These are phyloP conservation scores for Lerista edwardsae DNA, from an alignment of 2,797 vertebrate species.

Conservation along the genomic window DNA sequence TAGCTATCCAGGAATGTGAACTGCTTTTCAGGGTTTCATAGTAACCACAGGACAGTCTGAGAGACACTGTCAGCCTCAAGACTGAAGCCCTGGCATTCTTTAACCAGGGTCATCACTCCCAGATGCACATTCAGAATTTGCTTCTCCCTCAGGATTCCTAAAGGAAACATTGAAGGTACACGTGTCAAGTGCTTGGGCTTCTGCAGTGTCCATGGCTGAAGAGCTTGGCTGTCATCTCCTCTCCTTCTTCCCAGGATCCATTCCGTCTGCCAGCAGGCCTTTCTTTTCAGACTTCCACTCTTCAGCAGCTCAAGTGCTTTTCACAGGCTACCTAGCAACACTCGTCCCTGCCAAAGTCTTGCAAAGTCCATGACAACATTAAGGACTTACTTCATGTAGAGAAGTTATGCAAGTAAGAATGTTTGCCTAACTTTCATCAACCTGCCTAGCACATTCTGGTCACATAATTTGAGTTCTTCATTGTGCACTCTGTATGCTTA, in stretches of 20 bases:
- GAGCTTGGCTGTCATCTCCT: neutral
- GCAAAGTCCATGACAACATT: neutral
- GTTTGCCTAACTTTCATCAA: neutral
- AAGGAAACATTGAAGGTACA: no score
- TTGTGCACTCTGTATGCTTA: neutral
- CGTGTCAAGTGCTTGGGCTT: neutral
- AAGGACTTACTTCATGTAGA: neutral
- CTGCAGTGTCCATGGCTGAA: neutral
- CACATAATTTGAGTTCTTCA: constrained; percentile 1
- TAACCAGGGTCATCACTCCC: neutral
- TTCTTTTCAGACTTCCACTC: neutral
- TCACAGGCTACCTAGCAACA: constrained; percentile 8
- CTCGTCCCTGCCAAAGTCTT: neutral
- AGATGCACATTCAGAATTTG: neutral
- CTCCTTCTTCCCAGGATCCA: neutral
- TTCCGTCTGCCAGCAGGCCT: neutral
- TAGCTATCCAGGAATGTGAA: neutral
- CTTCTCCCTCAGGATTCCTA: neutral
- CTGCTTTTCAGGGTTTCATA: neutral
- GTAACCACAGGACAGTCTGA: neutral
- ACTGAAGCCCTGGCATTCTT: neutral
- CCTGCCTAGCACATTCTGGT: neutral
- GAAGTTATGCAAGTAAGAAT: constrained; percentile 5
- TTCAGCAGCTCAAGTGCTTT: neutral
- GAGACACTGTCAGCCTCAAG: neutral